A percentile compares a stretch with the other conserved stretches of the same genome.
Conservation (phyloP, 2,113 vertebrate species). For the Ochotona princeps region DNA sequence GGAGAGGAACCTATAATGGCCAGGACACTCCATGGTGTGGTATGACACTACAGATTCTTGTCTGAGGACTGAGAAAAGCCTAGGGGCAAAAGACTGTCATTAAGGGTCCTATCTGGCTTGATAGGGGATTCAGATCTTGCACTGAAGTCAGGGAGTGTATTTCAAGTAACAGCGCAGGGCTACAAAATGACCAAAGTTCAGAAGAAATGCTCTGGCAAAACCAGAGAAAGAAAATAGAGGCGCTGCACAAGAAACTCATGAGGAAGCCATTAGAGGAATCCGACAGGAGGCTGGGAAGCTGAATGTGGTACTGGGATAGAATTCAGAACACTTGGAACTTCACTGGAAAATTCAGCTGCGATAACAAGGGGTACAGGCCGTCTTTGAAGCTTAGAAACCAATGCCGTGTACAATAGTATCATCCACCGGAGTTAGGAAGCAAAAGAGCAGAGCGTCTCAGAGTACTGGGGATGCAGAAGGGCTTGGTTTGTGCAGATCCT, state of each 20-base stretch:
- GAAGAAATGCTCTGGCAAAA: not conserved
- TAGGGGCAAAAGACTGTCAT: not conserved
- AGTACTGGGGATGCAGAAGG: not conserved
- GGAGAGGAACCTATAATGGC: not conserved
- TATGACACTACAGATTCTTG: not conserved
- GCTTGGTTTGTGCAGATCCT: not conserved
- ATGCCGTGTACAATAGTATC: not conserved
- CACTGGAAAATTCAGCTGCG: not conserved
- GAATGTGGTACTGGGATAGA: not conserved
- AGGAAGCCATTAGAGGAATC: not conserved
- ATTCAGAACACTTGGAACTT: not conserved
- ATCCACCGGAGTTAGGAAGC: not conserved
- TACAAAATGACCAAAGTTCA: not conserved
- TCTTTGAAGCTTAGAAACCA: not conserved
- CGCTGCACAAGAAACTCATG: not conserved
- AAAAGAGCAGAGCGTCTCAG: not conserved
- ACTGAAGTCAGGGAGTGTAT: not conserved
- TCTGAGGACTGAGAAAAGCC: not conserved
- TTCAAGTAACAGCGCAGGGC: not conserved
- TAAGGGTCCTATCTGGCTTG: not conserved
- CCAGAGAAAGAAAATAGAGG: not conserved
- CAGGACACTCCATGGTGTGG: rapidly evolving
- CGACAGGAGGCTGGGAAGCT: not conserved
- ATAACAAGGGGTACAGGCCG: not conserved
- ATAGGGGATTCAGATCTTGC: not conserved